phyloP scores from a whole-genome alignment of 2,888 invertebrate species.

The Allygus modestus region DNA sequence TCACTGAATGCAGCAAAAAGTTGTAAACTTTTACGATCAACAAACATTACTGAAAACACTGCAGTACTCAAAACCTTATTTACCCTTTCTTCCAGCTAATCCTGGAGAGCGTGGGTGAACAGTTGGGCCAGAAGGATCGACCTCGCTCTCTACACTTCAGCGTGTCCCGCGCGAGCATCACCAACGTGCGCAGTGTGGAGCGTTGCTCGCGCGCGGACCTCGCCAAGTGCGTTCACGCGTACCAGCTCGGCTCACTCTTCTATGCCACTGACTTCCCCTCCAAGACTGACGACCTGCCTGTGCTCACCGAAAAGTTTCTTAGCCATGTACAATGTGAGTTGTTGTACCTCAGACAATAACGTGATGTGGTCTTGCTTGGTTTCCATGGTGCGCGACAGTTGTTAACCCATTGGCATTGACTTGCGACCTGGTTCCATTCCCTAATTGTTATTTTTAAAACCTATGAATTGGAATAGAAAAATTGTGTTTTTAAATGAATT shows the following conservation, averaged over 20 bases:
- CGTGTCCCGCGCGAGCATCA: conserved; percentile 84
- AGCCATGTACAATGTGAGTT: conserved; percentile 79
- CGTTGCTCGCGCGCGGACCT: conserved; percentile 87
- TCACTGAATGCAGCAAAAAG: no score
- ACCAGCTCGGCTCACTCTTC: conserved; percentile 86
- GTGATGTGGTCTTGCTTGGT: no score
- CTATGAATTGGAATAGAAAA: no score
- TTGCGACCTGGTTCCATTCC: no score
- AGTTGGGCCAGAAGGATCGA: conserved; percentile 89
- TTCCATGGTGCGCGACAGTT: no score
- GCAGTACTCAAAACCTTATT: no score
- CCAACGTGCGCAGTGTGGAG: conserved; percentile 81
- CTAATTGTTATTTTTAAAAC: no score
- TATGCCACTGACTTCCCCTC: conserved; percentile 89
- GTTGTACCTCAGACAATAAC: no score
- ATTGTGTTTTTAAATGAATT: no score
- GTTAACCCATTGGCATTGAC: no score
- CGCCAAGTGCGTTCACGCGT: conserved; percentile 86
- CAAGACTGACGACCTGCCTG: conserved; percentile 82
- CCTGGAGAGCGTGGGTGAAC: conserved; percentile 86
- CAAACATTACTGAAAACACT: no score
- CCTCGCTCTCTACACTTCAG: conserved; percentile 92
- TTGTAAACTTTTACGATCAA: no score
- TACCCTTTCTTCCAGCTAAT: conserved; percentile 79
- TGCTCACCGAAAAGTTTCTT: conserved; percentile 89